Conservation (phyloP, 2,888 invertebrate species). For the Temnothorax unifasciatus region DNA sequence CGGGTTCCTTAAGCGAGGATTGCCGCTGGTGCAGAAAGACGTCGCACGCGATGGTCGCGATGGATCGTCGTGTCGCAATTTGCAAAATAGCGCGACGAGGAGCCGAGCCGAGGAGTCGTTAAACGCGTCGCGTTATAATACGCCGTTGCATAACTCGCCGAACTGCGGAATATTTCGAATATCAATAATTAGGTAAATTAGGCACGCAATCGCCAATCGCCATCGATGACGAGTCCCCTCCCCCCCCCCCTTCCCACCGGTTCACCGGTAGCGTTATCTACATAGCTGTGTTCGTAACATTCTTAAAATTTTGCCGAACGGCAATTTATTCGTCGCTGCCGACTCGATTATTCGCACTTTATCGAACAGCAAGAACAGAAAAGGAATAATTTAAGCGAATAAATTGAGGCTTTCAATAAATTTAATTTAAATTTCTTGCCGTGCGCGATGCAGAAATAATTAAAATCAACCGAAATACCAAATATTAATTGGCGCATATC, state of each 20-base stretch:
- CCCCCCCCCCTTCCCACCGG: not conserved
- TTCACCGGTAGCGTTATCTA: not conserved
- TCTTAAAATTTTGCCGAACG: not conserved
- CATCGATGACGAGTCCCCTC: not conserved
- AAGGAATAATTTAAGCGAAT: constrained; percentile 17
- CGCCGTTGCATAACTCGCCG: constrained; percentile 61
- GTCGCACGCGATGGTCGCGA: not conserved
- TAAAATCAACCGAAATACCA: constrained; percentile 29
- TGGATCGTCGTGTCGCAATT: constrained; percentile 28
- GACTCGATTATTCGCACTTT: constrained; percentile 2
- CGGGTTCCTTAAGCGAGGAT: not conserved
- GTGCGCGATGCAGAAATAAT: constrained; percentile 7
- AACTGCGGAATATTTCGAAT: constrained; percentile 62
- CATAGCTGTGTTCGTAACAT: not conserved
- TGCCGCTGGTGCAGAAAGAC: not conserved
- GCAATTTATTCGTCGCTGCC: not conserved
- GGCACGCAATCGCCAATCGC: constrained; percentile 64
- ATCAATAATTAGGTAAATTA: constrained; percentile 67
- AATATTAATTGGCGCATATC: constrained; percentile 2
- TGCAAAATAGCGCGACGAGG: constrained; percentile 16
- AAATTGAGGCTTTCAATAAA: constrained; percentile 18
- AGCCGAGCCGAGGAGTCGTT: constrained; percentile 30
- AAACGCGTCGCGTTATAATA: constrained; percentile 60
- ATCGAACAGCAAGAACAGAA: not conserved
- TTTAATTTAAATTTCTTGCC: constrained; percentile 10